Percentiles rank a stretch among this genome's conserved stretches.
Evolutionary conservation across 2,888 invertebrate species (phyloP).

Genomic region (Oscheius sp.): DNA sequence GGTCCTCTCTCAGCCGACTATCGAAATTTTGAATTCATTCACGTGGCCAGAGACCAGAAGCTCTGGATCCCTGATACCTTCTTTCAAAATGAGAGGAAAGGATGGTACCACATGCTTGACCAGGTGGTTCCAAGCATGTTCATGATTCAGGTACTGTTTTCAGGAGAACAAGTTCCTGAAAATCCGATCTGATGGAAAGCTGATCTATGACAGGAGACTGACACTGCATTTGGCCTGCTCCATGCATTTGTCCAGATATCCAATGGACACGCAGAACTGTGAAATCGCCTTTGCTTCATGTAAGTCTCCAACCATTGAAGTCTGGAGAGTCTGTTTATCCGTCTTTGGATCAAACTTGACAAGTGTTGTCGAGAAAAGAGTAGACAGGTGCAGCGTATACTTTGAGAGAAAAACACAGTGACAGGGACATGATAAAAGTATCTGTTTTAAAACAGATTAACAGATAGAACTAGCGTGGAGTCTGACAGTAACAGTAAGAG

Average conservation of each 20-base stretch:
- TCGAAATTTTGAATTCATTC: conserved; percentile 64
- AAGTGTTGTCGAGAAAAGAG: not conserved
- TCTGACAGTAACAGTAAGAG: too few species aligned
- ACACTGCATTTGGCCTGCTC: conserved; percentile 72
- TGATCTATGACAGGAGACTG: conserved; percentile 71
- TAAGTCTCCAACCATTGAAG: conserved; percentile 44
- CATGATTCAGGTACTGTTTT: not conserved
- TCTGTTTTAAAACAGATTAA: too few species aligned
- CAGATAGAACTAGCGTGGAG: too few species aligned
- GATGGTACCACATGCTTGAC: conserved; percentile 71
- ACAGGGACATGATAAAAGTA: too few species aligned
- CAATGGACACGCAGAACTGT: conserved; percentile 73
- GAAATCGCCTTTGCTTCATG: conserved; percentile 73
- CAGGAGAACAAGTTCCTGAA: conserved; percentile 69
- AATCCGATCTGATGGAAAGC: conserved; percentile 70
- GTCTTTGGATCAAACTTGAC: not conserved
- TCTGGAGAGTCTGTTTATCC: not conserved
- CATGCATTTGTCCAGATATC: conserved; percentile 72
- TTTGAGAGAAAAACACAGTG: too few species aligned
- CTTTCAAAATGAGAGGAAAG: conserved; percentile 71
- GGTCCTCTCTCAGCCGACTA: conserved; percentile 54
- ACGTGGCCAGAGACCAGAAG: conserved; percentile 66
- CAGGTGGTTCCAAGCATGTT: conserved; percentile 49
- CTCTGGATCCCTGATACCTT: conserved; percentile 72
- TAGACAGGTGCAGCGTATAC: not conserved